phyloP scores from a whole-genome alignment of 2,113 vertebrate genomes.

The Ploceus nigricollis region DNA sequence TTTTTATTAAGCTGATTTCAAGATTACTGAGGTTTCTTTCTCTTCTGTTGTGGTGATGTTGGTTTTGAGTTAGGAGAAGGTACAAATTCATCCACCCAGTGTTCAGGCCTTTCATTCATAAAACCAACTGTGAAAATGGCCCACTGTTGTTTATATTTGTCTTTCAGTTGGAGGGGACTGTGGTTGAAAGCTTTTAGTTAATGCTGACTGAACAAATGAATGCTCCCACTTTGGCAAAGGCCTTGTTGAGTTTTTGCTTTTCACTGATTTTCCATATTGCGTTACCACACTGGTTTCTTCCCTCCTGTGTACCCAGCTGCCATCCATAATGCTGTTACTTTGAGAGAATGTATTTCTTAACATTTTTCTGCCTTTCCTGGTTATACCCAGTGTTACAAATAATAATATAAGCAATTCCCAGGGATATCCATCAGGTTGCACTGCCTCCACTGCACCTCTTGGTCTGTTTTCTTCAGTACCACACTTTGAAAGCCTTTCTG shows the following conservation, averaged over 20 bases:
- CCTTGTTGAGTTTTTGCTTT: neutral
- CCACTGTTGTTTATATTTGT: neutral
- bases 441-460: neutral
- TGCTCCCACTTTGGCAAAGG: neutral
- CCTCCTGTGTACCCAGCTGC: neutral
- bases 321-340: neutral
- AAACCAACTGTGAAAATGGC: neutral
- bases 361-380: neutral
- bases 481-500: neutral
- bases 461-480: neutral
- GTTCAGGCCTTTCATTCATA: neutral
- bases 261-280: neutral
- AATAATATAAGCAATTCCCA: neutral
- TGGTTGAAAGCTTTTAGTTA: neutral
- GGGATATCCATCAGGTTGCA: neutral
- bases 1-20: neutral
- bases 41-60: neutral
- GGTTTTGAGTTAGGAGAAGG: neutral
- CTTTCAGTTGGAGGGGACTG: neutral
- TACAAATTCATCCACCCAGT: neutral
- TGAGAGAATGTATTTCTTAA: neutral
- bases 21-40: neutral
- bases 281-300: neutral
- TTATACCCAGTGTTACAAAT: neutral
- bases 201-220: neutral